Percentiles rank a stretch among this genome's conserved stretches.
Evolutionary conservation across 2,888 invertebrate genomes (phyloP).

Genomic region (Entomobrya multifasciata): DNA sequence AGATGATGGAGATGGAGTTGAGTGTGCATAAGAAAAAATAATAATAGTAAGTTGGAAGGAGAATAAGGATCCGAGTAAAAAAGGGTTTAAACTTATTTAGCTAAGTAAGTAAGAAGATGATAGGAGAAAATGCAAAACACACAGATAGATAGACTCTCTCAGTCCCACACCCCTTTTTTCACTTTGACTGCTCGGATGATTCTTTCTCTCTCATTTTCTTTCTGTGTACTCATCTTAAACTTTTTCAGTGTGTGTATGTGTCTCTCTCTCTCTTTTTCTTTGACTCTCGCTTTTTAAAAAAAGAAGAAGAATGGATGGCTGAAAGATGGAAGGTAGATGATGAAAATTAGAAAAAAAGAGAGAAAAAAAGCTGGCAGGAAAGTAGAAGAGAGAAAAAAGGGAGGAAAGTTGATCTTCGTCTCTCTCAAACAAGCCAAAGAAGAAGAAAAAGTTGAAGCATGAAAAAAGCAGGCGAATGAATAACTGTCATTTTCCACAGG

Average conservation of each 20-base stretch:
- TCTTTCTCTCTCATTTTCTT: slow-evolving; percentile 12
- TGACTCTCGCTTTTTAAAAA: slow-evolving; percentile 4
- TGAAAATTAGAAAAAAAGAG: slow-evolving; percentile 31
- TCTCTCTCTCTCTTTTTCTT: neutral
- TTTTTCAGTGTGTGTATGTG: too few relatives aligned
- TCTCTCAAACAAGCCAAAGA: slow-evolving; percentile 24
- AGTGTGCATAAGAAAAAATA: neutral
- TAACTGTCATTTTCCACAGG: slow-evolving; percentile 37
- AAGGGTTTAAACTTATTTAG: neutral
- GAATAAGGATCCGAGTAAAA: too few relatives aligned
- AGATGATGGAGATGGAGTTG: neutral
- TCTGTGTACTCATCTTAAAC: slow-evolving; percentile 20
- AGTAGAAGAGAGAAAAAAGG: neutral
- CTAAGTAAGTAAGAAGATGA: neutral
- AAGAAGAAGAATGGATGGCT: neutral
- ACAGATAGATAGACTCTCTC: neutral
- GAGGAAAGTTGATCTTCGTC: slow-evolving; percentile 56
- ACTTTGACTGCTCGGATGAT: slow-evolving; percentile 2
- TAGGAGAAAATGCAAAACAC: slow-evolving; percentile 20
- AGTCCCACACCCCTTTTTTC: slow-evolving; percentile 1
- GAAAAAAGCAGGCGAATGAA: neutral
- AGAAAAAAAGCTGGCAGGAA: slow-evolving; percentile 12
- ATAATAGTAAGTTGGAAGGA: neutral
- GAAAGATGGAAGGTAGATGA: neutral
- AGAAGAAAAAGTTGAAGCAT: neutral